Conservation (phyloP, 2,113 vertebrate species). For the Cryptomyrus ogoouensis region DNA sequence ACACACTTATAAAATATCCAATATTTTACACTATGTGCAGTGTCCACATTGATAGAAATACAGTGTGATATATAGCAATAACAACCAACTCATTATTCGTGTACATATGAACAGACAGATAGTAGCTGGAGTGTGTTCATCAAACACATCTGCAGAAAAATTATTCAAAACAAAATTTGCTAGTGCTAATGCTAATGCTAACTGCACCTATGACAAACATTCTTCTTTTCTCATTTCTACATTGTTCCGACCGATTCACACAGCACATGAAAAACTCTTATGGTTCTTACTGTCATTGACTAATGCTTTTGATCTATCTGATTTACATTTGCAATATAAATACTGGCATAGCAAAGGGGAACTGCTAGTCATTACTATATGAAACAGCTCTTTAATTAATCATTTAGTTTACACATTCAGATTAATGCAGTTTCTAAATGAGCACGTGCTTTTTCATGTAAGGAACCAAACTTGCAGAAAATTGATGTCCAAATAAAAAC, state of each 20-base stretch:
- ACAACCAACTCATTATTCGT: background rate
- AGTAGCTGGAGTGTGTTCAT: background rate
- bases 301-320: background rate
- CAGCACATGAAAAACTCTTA: background rate
- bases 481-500: background rate
- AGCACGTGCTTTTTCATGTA: background rate
- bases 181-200: no score
- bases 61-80: background rate
- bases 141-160: background rate
- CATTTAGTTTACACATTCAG: background rate
- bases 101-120: background rate
- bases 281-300: background rate
- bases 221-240: background rate
- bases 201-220: background rate
- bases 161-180: background rate
- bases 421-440: background rate
- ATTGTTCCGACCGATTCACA: background rate
- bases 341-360: background rate
- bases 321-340: background rate
- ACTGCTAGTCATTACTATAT: background rate
- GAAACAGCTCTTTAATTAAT: background rate
- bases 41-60: background rate
- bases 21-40: background rate
- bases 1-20: background rate
- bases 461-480: background rate